Evolutionary conservation across 2,888 invertebrate species (phyloP).

Genomic region (Cephus rjabovi): DNA sequence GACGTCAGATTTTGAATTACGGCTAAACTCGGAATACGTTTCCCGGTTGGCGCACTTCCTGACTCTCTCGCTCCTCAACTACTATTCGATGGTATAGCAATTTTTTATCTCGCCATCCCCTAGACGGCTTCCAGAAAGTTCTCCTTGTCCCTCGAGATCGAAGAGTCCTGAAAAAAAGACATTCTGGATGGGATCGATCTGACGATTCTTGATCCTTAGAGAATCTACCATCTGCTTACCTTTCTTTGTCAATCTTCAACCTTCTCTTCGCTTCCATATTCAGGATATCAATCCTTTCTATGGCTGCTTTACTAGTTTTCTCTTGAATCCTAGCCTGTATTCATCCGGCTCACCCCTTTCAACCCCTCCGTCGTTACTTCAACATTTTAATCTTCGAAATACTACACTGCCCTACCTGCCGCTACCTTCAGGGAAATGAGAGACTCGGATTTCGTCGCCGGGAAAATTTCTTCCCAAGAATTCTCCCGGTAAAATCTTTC

Average conservation of each 20-base stretch:
- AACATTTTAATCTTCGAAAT: neutral
- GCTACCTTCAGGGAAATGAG: neutral
- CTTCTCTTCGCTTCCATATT: neutral
- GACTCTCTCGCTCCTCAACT: neutral
- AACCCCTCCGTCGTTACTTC: neutral
- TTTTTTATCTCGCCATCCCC: conserved; percentile 2
- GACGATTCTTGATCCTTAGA: neutral
- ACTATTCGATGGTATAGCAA: neutral
- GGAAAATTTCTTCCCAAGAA: neutral
- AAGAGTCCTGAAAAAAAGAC: neutral
- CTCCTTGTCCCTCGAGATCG: neutral
- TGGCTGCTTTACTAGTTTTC: neutral
- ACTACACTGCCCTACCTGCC: neutral
- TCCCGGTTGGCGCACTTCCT: neutral
- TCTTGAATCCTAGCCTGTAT: neutral
- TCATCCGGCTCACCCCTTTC: neutral
- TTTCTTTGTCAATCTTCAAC: neutral
- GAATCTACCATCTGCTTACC: neutral
- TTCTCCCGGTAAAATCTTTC: neutral
- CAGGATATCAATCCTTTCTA: neutral
- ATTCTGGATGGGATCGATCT: neutral
- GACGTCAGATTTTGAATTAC: conserved; percentile 30
- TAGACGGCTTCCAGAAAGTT: neutral
- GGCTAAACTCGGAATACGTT: conserved; percentile 18
- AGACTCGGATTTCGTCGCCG: neutral